phyloP scores from a whole-genome alignment of 1,140 invertebrate genomes.

The Mactra quadrangularis region DNA sequence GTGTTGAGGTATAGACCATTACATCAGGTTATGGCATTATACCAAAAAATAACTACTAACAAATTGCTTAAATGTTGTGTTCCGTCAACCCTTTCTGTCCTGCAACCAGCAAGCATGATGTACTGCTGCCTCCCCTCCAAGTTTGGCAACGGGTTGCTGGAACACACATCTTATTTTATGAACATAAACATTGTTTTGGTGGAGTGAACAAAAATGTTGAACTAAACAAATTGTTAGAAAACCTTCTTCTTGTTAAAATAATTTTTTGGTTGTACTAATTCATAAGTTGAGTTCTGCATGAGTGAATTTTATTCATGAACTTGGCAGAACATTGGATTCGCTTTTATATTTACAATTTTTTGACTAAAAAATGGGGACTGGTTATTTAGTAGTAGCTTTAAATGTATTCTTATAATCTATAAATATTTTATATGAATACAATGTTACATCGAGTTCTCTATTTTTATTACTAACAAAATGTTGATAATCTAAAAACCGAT shows the following conservation, averaged over 20 bases:
- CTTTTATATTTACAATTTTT: conserved; percentile 50
- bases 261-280: conserved; percentile 33
- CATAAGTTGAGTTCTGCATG: not conserved
- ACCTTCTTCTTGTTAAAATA: conserved; percentile 17
- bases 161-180: no score
- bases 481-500: conserved; percentile 9
- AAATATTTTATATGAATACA: not conserved
- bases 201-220: conserved; percentile 43
- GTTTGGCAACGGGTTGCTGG: no score
- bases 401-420: conserved; percentile 22
- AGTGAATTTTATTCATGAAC: not conserved
- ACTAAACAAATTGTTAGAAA: conserved; percentile 16
- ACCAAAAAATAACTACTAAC: conserved; percentile 45
- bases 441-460: conserved; percentile 2
- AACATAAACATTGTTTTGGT: conserved; percentile 4
- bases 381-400: conserved; percentile 31
- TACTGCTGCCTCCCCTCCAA: no score
- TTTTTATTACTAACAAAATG: conserved; percentile 41
- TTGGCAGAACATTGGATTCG: conserved; percentile 1
- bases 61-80: conserved; percentile 5
- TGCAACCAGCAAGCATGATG: no score
- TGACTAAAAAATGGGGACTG: conserved; percentile 36
- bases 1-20: conserved; percentile 12
- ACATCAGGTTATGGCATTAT: conserved; percentile 39
- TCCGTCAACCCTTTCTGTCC: no score